Base-by-base conservation (phyloP, 2,797 vertebrate genomes). In the Falco cherrug region DNA sequence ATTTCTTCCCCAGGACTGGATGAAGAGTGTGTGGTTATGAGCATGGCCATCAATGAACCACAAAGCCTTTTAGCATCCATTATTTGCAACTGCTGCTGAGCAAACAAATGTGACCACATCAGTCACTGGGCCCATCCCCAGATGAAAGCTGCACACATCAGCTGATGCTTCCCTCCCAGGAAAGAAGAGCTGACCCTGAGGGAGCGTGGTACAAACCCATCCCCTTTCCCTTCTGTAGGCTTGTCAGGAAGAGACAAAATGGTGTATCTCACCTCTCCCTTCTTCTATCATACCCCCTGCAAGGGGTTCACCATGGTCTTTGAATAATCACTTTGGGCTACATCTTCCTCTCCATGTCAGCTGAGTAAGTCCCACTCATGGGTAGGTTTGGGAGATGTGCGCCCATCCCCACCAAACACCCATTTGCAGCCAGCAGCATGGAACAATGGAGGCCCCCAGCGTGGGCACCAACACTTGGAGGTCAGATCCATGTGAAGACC, bases 11-110 rank as follows among this genome's bases (percentile, higher is more conserved):
- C 89, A 97, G 97, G 96, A 95, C 48, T 83, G 84, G 91, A 96
- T 97, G 96, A 98, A 95, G 97, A 92, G 95, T 90, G 37, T 97
- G 97, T 98, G 97, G 97, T 98, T 96, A 93, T 95, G 78, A 96
- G 70, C 93, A 84, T 47, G 96, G 96, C 96, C 98, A 98, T 98
- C 97, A 97, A 89, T 84, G 98, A 98, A 98, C 98, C 98, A 98
- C 98, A 98, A 98, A 98, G 97, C 98, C 98, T 98, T 98, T 98
- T 98, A 98, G 97, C 92, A 65, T 98, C 97, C 98, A 98, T 98
- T 97, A 97, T 96, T 98, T 98, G 97, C 74, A n/a, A 97, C 79
- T 89, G 96, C 97, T 98, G 98, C 98, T 98, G 98, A 98, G 89
- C 98, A 97, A 98, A 98, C 98, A 98, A 97, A 91, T 96, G 97